Evolutionary conservation across 2,888 invertebrate species (phyloP).

Genomic region (Zaprionus bogoriensis): DNA sequence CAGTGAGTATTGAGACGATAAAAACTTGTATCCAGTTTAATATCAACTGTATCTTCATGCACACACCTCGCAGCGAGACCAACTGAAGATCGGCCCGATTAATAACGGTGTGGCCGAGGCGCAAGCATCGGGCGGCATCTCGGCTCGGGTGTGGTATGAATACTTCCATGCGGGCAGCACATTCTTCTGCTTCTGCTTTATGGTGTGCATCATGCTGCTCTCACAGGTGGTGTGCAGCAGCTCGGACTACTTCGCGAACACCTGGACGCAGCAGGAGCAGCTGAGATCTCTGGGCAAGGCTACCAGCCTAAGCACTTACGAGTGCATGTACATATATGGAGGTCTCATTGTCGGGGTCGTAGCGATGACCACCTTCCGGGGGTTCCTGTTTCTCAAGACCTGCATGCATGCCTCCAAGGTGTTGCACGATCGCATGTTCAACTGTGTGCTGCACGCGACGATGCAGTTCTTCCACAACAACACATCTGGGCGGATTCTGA

Average conservation of each 20-base stretch:
- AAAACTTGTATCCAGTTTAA: too few species aligned
- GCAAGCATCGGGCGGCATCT: slow-evolving; percentile 82
- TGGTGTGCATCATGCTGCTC: slow-evolving; percentile 83
- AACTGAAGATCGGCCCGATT: slow-evolving; percentile 36
- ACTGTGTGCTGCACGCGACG: slow-evolving; percentile 88
- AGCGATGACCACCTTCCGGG: slow-evolving; percentile 84
- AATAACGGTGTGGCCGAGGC: slow-evolving; percentile 78
- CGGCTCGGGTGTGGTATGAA: slow-evolving; percentile 81
- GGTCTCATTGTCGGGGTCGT: slow-evolving; percentile 81
- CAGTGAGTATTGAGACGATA: slow-evolving; percentile 54
- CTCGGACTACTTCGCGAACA: slow-evolving; percentile 86
- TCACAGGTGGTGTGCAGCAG: slow-evolving; percentile 85
- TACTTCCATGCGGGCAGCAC: slow-evolving; percentile 84
- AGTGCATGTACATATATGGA: slow-evolving; percentile 82
- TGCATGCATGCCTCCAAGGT: slow-evolving; percentile 89
- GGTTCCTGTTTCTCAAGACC: slow-evolving; percentile 88
- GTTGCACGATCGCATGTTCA: slow-evolving; percentile 92
- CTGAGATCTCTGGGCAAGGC: slow-evolving; percentile 72
- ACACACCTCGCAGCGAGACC: too few species aligned
- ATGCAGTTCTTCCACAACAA: slow-evolving; percentile 94
- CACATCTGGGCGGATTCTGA: slow-evolving; percentile 89
- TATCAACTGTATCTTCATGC: too few species aligned
- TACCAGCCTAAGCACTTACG: slow-evolving; percentile 75
- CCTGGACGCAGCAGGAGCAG: slow-evolving; percentile 84
- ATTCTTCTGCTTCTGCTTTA: slow-evolving; percentile 81